These are phyloP conservation scores for Beris chalybata DNA, from an alignment of 2,888 invertebrate species.

Conservation along the genomic window DNA sequence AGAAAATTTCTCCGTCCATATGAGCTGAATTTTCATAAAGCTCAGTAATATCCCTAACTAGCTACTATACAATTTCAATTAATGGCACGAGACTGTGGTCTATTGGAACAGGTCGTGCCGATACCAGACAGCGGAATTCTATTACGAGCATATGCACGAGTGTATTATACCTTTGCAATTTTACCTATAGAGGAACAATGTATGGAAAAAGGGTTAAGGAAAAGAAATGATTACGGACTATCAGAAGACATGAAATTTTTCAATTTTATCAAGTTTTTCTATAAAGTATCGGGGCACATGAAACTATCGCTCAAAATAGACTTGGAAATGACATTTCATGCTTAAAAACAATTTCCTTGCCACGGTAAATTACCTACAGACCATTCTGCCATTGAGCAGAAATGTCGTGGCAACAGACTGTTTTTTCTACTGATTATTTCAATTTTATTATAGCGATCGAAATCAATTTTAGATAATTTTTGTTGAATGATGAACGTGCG, in stretches of 20 bases:
- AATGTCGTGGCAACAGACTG: no score
- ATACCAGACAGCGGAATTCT: neutral
- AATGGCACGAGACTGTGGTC: constrained; percentile 27
- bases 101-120: constrained; percentile 1
- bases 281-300: neutral
- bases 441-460: no score
- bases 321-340: constrained; percentile 54
- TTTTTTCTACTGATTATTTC: no score
- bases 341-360: constrained; percentile 54
- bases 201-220: constrained; percentile 10
- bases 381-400: no score
- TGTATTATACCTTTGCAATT: no score
- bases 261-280: constrained; percentile 9
- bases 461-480: no score
- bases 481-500: no score
- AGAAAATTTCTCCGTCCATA: constrained; percentile 14
- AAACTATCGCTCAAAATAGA: constrained; percentile 9
- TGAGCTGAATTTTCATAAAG: neutral
- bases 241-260: constrained; percentile 25
- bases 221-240: neutral
- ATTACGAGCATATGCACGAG: no score
- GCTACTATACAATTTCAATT: constrained; percentile 25
- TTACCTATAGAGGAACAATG: no score
- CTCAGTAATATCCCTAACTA: constrained; percentile 17
- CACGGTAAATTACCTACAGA: no score